Base-by-base conservation (phyloP, 2,797 vertebrate species). In the Buceros bicornis region DNA sequence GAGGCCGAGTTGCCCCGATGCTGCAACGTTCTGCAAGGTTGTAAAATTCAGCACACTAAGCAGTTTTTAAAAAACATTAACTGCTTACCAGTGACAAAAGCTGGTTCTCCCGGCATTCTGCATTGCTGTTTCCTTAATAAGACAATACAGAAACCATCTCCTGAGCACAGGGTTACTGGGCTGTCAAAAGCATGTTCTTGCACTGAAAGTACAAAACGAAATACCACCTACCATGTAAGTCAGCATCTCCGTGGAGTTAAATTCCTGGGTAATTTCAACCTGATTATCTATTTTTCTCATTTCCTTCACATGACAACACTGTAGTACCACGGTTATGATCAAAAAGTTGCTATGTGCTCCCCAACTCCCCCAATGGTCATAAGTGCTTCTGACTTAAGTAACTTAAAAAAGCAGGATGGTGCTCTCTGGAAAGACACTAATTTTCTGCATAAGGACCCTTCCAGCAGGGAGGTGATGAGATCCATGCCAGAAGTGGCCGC, bases 191-290 rank as follows among this genome's bases (percentile, higher is more conserved):
- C 31, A 62, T 2, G 1, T 26, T 90, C 66, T 47, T 48, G 24
- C 43, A 51, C 51, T 66, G 45, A 26, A 89, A 51, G 43, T 0
- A 82, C 50, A 91, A 96, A 95, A 87, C 58, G 70, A 93, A 95
- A 80, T 26, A 73, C 61, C 73, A 81, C 62, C 90, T 79, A 53
- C 45, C 62, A 58, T 2, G 31, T 53, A 88, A 65, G 21, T 40
- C 81, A 90, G 65, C 56, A 74, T 61, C 20, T 33, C 65, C 4
- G 2, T 29, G 56, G 64, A 91, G 53, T 61, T 87, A 57, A 95
- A 96, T 61, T 96, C 61, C 67, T 71, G 81, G 74, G 48, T 82
- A 95, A 87, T 89, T 94, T 71, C 57, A 67, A 31, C 42, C 19
- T 1, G 0, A 61, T 79, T 80, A 91, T 60, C 70, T 82, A 48